These are phyloP conservation scores for Kryptolebias ocellatus DNA, from an alignment of 2,797 vertebrate species.

Conservation along the genomic window DNA sequence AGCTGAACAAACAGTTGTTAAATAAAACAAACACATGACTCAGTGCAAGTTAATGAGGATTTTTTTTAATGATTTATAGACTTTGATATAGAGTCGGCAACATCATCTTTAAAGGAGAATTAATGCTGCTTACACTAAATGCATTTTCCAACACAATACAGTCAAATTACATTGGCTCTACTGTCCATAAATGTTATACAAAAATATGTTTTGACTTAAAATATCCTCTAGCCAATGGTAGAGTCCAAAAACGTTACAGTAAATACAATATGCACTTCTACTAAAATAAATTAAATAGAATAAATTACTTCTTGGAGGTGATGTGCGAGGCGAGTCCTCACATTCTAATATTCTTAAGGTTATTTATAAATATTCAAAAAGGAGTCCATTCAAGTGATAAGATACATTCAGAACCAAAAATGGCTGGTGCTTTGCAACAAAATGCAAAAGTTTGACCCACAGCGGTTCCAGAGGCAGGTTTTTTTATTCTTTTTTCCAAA, in stretches of 20 bases:
- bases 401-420: slow-evolving; percentile 4
- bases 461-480: slow-evolving; percentile 10
- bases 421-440: background rate
- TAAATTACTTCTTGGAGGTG: background rate
- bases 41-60: slow-evolving; percentile 6
- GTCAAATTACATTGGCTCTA: slow-evolving; percentile 47
- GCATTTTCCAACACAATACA: slow-evolving; percentile 32
- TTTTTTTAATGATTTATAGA: slow-evolving; percentile 61
- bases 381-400: background rate
- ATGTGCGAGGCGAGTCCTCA: slow-evolving; percentile 2
- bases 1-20: background rate
- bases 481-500: background rate
- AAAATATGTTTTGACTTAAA: slow-evolving; percentile 65
- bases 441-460: background rate
- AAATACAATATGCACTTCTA: slow-evolving; percentile 16
- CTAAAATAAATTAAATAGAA: slow-evolving; percentile 58
- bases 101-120: slow-evolving; percentile 31
- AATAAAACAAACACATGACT: slow-evolving; percentile 1
- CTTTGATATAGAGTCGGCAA: slow-evolving; percentile 28
- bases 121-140: background rate
- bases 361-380: slow-evolving; percentile 35
- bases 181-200: slow-evolving; percentile 73
- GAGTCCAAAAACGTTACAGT: slow-evolving; percentile 15
- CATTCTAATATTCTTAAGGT: slow-evolving; percentile 10
- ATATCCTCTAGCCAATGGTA: slow-evolving; percentile 5